phyloP scores from a whole-genome alignment of 2,113 vertebrate species.

The Albula glossodonta region DNA sequence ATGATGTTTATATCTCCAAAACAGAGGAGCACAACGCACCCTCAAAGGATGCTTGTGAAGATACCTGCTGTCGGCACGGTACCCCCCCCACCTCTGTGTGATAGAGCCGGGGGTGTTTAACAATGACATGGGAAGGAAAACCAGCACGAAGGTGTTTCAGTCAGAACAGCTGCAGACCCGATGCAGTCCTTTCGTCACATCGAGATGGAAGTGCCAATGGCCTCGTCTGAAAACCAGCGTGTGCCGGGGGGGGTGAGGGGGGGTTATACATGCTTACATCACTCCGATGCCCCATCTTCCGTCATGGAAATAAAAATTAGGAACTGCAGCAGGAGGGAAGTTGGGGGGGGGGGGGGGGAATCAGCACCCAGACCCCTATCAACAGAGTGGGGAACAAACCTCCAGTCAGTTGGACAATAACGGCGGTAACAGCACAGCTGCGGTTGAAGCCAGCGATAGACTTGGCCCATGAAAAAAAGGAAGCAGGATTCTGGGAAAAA shows the following conservation, averaged over 20 bases:
- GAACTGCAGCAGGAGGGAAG: constrained; percentile 25
- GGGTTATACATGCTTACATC: constrained; percentile 48
- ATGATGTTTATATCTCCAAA: not conserved
- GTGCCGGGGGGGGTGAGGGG: not conserved
- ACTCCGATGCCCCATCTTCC: constrained; percentile 52
- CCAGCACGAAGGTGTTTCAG: no score
- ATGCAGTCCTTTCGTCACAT: not conserved
- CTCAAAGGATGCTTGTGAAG: not conserved
- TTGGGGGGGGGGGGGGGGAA: constrained; percentile 18
- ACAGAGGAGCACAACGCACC: not conserved
- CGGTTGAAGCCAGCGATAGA: constrained; percentile 39
- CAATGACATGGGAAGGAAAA: no score
- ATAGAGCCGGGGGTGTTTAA: no score
- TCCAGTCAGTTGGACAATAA: constrained; percentile 56
- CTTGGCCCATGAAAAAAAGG: constrained; percentile 50
- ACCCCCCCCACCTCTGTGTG: no score
- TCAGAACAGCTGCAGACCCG: no score
- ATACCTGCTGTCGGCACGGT: not conserved
- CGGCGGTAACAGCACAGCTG: constrained; percentile 54
- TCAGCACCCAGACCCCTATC: constrained; percentile 42
- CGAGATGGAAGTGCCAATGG: not conserved
- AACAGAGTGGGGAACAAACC: constrained; percentile 45
- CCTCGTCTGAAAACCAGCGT: constrained; percentile 31
- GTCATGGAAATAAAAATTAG: constrained; percentile 53
- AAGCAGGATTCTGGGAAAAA: constrained; percentile 6